A percentile compares a stretch with the other conserved stretches of the same genome.
Evolutionary conservation across 2,797 vertebrate species (phyloP).

Genomic region (Picus viridis): DNA sequence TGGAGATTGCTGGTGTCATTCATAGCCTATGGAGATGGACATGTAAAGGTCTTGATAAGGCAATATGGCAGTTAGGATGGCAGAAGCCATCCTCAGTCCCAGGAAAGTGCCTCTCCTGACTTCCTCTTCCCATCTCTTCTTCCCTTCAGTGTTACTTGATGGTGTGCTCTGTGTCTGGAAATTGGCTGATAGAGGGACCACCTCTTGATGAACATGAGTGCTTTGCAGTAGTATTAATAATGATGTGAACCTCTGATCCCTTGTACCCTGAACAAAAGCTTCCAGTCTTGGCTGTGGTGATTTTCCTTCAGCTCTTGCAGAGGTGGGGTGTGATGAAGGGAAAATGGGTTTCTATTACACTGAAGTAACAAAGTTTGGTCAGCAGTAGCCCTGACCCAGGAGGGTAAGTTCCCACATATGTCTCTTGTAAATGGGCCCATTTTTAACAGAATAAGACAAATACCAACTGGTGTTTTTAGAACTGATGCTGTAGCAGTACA

Average conservation of each 20-base stretch:
- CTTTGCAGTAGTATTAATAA: not conserved
- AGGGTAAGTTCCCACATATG: not conserved
- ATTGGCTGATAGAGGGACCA: not conserved
- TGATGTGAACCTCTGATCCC: not conserved
- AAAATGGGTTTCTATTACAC: not conserved
- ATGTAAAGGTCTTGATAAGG: not conserved
- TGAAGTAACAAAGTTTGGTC: not conserved
- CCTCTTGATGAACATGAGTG: not conserved
- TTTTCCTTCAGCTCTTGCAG: not conserved
- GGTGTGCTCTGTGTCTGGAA: not conserved
- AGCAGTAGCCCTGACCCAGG: not conserved
- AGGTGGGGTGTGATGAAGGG: not conserved
- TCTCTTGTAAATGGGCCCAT: not conserved
- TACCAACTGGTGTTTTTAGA: not conserved
- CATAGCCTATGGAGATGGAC: not conserved
- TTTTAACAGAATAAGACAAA: not conserved
- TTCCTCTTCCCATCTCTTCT: not conserved
- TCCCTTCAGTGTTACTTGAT: not conserved
- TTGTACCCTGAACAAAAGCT: not conserved
- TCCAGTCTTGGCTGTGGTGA: not conserved
- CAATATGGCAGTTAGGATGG: rapidly evolving
- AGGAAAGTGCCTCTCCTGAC: not conserved
- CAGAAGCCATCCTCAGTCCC: not conserved
- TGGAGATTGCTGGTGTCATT: not conserved
- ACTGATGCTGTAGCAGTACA: not conserved